Evolutionary conservation across 2,888 invertebrate species (phyloP).

Genomic region (Drosophila peninsularis): DNA sequence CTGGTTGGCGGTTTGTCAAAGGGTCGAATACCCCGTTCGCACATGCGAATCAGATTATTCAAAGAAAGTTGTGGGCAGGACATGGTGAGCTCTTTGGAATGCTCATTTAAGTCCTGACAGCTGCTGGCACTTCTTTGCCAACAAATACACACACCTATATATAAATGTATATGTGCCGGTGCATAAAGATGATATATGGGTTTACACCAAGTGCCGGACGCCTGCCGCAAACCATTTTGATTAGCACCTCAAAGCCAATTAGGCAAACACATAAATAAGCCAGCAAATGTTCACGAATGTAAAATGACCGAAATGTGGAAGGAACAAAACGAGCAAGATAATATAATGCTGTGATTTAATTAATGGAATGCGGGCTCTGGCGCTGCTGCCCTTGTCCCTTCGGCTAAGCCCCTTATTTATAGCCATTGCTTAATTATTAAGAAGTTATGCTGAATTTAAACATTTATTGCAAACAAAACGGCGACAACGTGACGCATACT

Average conservation of each 20-base stretch:
- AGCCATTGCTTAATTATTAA: conserved; percentile 72
- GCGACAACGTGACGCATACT: conserved; percentile 65
- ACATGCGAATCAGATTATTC: conserved; percentile 35
- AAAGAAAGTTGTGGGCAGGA: conserved; percentile 26
- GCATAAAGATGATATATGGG: conserved; percentile 18
- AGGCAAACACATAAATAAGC: conserved; percentile 61
- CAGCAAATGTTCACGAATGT: conserved; percentile 44
- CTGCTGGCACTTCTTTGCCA: conserved; percentile 14
- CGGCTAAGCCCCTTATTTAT: conserved; percentile 58
- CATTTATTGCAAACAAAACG: conserved; percentile 72
- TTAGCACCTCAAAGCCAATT: conserved; percentile 61
- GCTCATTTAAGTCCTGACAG: conserved; percentile 19
- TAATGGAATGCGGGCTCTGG: conserved; percentile 46
- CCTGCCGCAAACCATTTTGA: conserved; percentile 47
- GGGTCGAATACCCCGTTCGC: conserved; percentile 17
- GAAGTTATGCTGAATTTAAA: conserved; percentile 76
- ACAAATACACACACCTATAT: not conserved
- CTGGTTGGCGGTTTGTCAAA: conserved; percentile 35
- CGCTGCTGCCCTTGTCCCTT: conserved; percentile 22
- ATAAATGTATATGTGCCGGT: not conserved
- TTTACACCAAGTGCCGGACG: conserved; percentile 16
- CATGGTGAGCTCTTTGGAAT: conserved; percentile 4
- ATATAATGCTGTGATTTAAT: conserved; percentile 59
- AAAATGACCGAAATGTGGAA: conserved; percentile 30
- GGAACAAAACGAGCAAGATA: conserved; percentile 34